Percentiles rank a stretch among this genome's conserved stretches.
Evolutionary conservation across 2,113 vertebrate species (phyloP).

Genomic region (Sceloporus tristichus): DNA sequence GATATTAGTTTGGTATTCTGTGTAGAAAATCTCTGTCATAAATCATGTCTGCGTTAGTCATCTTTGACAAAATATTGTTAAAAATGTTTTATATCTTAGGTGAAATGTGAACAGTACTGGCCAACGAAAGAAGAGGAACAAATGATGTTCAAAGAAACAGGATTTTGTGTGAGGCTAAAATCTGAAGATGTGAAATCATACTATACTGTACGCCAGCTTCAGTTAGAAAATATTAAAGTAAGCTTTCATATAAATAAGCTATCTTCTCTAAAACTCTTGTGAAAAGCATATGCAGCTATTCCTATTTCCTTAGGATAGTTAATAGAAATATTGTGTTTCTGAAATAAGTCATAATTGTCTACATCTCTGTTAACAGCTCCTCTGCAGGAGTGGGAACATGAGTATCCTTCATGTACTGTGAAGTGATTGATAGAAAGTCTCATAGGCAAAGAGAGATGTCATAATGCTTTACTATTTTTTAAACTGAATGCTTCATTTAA

Average conservation of each 20-base stretch:
- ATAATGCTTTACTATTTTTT: not conserved
- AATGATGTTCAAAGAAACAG: constrained; percentile 92
- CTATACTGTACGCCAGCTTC: constrained; percentile 91
- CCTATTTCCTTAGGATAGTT: not conserved
- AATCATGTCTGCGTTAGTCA: not conserved
- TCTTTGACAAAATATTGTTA: not conserved
- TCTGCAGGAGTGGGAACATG: not conserved
- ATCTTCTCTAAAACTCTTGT: not conserved
- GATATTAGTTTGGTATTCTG: not conserved
- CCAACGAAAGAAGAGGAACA: constrained; percentile 87
- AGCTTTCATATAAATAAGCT: constrained; percentile 67
- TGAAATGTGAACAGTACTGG: constrained; percentile 99
- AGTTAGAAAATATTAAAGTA: constrained; percentile 91
- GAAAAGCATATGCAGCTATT: not conserved
- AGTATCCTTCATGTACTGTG: not conserved
- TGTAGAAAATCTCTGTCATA: not conserved
- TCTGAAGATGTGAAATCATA: constrained; percentile 93
- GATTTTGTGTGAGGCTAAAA: constrained; percentile 89
- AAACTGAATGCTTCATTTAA: not conserved
- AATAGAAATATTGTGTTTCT: not conserved
- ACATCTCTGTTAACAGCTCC: not conserved
- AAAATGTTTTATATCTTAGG: constrained; percentile 75
- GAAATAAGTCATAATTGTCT: not conserved
- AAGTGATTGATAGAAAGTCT: not conserved
- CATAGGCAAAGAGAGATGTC: not conserved